Evolutionary conservation across 2,888 invertebrate genomes (phyloP).

Genomic region (Torymus aiolomorphi): DNA sequence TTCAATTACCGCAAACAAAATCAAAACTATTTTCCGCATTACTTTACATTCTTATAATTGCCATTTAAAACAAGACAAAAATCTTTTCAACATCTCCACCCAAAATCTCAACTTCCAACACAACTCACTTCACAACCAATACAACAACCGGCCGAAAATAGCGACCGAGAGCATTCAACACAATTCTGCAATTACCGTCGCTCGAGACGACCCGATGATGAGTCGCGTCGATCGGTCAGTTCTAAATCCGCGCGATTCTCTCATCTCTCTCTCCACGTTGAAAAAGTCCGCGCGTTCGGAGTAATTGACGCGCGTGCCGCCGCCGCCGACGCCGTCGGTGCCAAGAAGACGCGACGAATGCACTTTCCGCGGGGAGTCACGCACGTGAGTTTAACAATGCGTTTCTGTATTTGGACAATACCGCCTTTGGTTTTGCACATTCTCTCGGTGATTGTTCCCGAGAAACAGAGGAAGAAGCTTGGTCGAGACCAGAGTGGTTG

Average conservation of each 20-base stretch:
- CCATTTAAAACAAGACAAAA: no score
- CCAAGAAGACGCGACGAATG: not conserved
- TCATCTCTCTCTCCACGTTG: constrained; percentile 2
- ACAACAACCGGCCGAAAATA: no score
- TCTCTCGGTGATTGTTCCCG: no score
- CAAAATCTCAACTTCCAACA: no score
- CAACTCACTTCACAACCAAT: no score
- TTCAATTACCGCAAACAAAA: no score
- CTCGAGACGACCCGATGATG: not conserved
- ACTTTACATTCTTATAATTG: no score
- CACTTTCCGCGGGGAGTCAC: not conserved
- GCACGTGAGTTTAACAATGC: not conserved
- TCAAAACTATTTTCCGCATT: no score
- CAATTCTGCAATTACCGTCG: not conserved
- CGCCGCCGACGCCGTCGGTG: not conserved
- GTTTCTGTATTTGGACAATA: constrained; percentile 15
- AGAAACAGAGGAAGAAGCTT: no score
- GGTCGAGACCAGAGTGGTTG: no score
- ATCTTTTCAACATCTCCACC: no score
- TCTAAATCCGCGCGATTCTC: constrained; percentile 24
- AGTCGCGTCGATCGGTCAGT: not conserved
- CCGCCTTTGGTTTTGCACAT: not conserved
- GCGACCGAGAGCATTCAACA: no score
- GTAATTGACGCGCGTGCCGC: not conserved
- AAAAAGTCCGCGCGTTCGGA: not conserved